These are phyloP conservation scores for Drosophila rellima DNA, from an alignment of 2,888 invertebrate genomes.

Conservation along the genomic window DNA sequence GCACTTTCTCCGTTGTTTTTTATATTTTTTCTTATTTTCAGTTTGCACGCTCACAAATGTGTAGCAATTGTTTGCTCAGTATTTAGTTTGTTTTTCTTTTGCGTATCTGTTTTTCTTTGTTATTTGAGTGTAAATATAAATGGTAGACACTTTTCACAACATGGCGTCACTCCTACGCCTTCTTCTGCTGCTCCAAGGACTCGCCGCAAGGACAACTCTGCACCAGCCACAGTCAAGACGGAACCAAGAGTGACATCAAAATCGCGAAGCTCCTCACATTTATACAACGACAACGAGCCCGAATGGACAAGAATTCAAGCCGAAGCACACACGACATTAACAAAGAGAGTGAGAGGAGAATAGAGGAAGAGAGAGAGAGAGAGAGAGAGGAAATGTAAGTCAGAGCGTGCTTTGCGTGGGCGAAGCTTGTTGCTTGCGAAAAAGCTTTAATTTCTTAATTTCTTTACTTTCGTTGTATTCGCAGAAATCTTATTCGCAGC, in stretches of 20 bases:
- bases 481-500: conserved; percentile 14
- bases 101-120: conserved; percentile 8
- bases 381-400: neutral
- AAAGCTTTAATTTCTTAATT: conserved; percentile 40
- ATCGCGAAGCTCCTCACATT: conserved; percentile 47
- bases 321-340: conserved; percentile 15
- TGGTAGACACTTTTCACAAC: conserved; percentile 78
- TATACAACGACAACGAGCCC: conserved; percentile 50
- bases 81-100: conserved; percentile 31
- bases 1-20: conserved; percentile 30
- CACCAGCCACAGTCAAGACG: conserved; percentile 66
- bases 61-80: conserved; percentile 34
- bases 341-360: neutral
- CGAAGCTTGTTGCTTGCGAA: conserved; percentile 50
- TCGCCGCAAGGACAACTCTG: conserved; percentile 34
- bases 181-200: conserved; percentile 41
- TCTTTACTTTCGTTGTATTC: conserved; percentile 7
- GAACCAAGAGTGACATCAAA: conserved; percentile 69
- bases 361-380: neutral
- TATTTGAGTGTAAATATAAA: conserved; percentile 50
- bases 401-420: conserved; percentile 34
- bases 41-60: conserved; percentile 13
- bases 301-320: conserved; percentile 11
- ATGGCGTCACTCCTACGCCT: conserved; percentile 77
- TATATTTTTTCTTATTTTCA: conserved; percentile 1